Evolutionary conservation across 2,888 invertebrate genomes (phyloP), one percentile per base, ranked within the genome.

Genomic region (Stenurella melanura): DNA sequence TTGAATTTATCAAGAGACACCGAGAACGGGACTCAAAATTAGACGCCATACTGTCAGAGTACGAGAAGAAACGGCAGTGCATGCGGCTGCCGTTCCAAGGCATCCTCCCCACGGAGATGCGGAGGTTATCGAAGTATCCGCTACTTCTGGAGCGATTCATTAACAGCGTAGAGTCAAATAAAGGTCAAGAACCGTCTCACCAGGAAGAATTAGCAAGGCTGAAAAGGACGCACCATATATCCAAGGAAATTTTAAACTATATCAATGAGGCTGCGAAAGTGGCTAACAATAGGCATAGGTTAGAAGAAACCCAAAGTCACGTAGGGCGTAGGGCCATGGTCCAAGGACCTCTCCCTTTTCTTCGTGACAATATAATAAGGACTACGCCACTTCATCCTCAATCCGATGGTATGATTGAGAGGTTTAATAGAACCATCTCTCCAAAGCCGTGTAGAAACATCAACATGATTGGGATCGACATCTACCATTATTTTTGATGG

Each of bases 61-160:
- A 96, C 67, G 97, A 97, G 87, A 93, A 94, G 85, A 94, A 95
- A 90, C 94, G 95, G 30, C 91, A 95, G 58, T 98, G 97, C 86
- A 93, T 96, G 50, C 90, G 97, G 50, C 91, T 97, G 83, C 96
- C 96, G 88, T 91, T 97, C 70, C 93, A 96, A 85, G 97, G 97
- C 87, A 94, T 98, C 88, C 92, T 97, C 86, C 95, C 97, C n/a
- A 94, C 95, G 67, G 96, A 96, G 82, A 95, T 97, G 94, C 95
- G 94, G 85, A 91, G 93, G 87, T 91, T 97, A 77, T 96, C 97
- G 63, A 97, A 97, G 89, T 97, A 97, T 89, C 97, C 97, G 0
- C 89, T 97, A 77, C 90, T 96, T n/a, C 93, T 97, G 86, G 96
- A 96, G 88, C 91, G 88, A 68, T 84, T 89, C 69, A 88, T 89